Conservation (phyloP, 2,888 invertebrate genomes). For the Eristalinus aeneus region DNA sequence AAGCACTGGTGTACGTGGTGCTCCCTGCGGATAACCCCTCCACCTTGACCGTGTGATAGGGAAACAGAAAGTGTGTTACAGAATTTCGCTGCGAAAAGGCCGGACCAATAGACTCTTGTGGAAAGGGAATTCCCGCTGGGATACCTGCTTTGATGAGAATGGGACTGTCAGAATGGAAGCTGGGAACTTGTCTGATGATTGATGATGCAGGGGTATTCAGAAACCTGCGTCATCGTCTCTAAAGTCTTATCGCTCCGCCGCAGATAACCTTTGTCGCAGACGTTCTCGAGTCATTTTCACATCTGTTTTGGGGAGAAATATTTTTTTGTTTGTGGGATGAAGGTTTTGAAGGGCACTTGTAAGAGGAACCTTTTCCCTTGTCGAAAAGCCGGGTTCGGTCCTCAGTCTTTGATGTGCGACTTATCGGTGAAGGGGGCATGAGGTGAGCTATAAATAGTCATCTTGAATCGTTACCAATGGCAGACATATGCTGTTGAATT, state of each 20-base stretch:
- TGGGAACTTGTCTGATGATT: too few relatives aligned
- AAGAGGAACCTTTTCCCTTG: neutral
- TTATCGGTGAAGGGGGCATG: neutral
- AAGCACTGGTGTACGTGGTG: constrained; percentile 15
- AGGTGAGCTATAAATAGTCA: neutral
- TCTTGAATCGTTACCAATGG: too few relatives aligned
- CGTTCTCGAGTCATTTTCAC: neutral
- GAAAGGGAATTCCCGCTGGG: neutral
- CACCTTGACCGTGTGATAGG: constrained; percentile 44
- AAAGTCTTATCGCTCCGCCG: neutral
- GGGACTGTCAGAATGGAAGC: too few relatives aligned
- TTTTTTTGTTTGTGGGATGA: too few relatives aligned
- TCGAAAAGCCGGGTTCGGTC: neutral
- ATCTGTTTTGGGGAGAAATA: neutral
- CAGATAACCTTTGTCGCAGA: neutral
- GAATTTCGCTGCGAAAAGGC: neutral
- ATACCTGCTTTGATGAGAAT: too few relatives aligned
- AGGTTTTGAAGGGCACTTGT: too few relatives aligned
- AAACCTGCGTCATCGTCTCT: neutral
- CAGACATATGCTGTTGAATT: too few relatives aligned
- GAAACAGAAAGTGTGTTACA: neutral
- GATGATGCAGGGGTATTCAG: neutral
- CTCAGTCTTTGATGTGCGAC: neutral
- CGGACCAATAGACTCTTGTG: neutral
- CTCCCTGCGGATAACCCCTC: constrained; percentile 47